Evolutionary conservation across 2,888 invertebrate species (phyloP).

Genomic region (Pteria penguin): DNA sequence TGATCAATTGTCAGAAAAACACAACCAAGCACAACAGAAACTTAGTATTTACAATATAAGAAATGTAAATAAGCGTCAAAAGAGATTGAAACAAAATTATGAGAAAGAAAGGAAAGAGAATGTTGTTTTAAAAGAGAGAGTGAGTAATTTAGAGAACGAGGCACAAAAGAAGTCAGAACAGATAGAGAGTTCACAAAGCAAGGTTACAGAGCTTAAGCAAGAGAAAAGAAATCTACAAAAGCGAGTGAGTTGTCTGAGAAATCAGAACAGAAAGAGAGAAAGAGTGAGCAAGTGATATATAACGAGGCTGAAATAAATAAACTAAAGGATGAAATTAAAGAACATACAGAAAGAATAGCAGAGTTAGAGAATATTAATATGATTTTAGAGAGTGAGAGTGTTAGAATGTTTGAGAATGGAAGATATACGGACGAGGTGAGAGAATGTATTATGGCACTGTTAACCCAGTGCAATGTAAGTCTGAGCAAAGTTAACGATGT

Average conservation of each 20-base stretch:
- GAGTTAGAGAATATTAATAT: neutral
- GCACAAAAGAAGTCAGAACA: too few species aligned
- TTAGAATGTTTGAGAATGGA: constrained; percentile 14
- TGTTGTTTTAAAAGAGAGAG: neutral
- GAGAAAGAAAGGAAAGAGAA: neutral
- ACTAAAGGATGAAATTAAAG: neutral
- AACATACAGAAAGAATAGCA: too few species aligned
- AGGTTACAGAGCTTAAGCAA: neutral
- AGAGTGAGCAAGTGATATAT: neutral
- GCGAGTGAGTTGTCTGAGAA: neutral
- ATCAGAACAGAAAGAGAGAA: neutral
- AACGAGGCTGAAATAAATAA: neutral
- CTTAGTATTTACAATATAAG: too few species aligned
- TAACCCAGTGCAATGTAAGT: neutral
- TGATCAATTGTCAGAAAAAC: too few species aligned
- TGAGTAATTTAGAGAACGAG: too few species aligned
- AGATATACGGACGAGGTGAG: constrained; percentile 5
- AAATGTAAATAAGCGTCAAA: neutral
- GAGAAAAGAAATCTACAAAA: neutral
- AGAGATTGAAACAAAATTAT: neutral
- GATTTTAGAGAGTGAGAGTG: neutral
- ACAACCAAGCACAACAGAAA: too few species aligned
- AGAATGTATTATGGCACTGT: neutral
- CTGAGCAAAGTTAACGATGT: constrained; percentile 8
- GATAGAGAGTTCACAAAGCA: neutral